Evolutionary conservation across 2,797 vertebrate genomes (phyloP).

Genomic region (Ibycter americanus): DNA sequence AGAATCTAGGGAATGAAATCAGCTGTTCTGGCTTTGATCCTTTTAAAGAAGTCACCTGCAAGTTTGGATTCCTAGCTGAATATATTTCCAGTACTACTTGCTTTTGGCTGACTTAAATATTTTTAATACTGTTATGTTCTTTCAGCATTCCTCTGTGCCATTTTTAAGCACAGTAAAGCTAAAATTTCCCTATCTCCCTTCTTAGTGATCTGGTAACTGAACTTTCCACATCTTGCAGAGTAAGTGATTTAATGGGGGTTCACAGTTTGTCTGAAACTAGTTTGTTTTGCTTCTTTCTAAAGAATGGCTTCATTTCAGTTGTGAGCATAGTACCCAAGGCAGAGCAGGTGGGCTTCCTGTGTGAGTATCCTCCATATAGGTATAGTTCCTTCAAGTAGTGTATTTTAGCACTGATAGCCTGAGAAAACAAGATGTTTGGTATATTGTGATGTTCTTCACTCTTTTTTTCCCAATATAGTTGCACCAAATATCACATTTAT

Average conservation of each 20-base stretch:
- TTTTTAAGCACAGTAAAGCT: not conserved
- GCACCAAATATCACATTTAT: slow-evolving; percentile 92
- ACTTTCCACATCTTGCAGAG: not conserved
- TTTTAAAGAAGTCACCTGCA: not conserved
- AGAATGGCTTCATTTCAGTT: not conserved
- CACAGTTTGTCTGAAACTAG: not conserved
- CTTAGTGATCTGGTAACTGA: not conserved
- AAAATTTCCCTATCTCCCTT: not conserved
- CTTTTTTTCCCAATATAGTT: slow-evolving; percentile 82
- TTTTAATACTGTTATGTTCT: not conserved
- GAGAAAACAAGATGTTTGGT: too few species aligned
- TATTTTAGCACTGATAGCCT: too few species aligned
- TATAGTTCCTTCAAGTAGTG: not conserved
- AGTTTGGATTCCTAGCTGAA: not conserved
- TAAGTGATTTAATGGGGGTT: not conserved
- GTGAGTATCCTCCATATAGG: not conserved
- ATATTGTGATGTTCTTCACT: slow-evolving; percentile 67
- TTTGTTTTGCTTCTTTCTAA: not conserved
- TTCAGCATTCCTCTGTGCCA: not conserved
- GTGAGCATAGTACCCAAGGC: not conserved
- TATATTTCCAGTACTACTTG: not conserved
- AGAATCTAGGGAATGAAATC: not conserved
- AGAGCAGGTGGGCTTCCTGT: not conserved
- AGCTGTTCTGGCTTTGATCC: not conserved
- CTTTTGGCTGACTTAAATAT: not conserved